Evolutionary conservation across 1,140 invertebrate genomes (phyloP).

Genomic region (Himalopsyche phryganea): DNA sequence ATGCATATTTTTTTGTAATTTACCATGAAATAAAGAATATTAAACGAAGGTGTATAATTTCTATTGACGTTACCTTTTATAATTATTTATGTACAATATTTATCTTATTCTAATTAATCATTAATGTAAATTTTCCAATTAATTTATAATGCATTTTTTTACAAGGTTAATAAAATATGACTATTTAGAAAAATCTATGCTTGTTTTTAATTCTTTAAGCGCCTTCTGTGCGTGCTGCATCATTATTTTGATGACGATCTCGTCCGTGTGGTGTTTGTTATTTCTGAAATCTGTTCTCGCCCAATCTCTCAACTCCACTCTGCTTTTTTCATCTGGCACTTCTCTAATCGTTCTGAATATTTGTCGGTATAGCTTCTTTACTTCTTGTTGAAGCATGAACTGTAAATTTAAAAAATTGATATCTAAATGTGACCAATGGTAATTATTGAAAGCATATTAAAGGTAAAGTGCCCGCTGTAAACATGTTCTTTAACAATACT

Average conservation of each 20-base stretch:
- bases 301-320: slow-evolving; percentile 65
- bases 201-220: slow-evolving; percentile 63
- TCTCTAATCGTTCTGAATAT: slow-evolving; percentile 64
- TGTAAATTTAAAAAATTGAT: slow-evolving; percentile 40
- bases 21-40: too few species aligned
- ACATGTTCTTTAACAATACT: slow-evolving; percentile 1
- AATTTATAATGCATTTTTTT: slow-evolving; percentile 17
- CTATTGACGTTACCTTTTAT: too few species aligned
- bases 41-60: too few species aligned
- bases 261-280: slow-evolving; percentile 65
- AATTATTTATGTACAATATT: too few species aligned
- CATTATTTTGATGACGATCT: slow-evolving; percentile 66
- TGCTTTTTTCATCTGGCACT: slow-evolving; percentile 61
- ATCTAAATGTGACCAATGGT: neutral
- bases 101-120: slow-evolving; percentile 1
- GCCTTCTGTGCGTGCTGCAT: slow-evolving; percentile 66
- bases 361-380: slow-evolving; percentile 69
- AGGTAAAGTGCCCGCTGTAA: neutral
- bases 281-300: slow-evolving; percentile 65
- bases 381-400: slow-evolving; percentile 74
- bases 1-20: too few species aligned
- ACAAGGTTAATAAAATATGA: slow-evolving; percentile 15
- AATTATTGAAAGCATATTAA: neutral
- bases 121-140: slow-evolving; percentile 11
- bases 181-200: slow-evolving; percentile 50